Base-by-base conservation (phyloP, 2,888 invertebrate genomes). In the Halocaridina rubra region DNA sequence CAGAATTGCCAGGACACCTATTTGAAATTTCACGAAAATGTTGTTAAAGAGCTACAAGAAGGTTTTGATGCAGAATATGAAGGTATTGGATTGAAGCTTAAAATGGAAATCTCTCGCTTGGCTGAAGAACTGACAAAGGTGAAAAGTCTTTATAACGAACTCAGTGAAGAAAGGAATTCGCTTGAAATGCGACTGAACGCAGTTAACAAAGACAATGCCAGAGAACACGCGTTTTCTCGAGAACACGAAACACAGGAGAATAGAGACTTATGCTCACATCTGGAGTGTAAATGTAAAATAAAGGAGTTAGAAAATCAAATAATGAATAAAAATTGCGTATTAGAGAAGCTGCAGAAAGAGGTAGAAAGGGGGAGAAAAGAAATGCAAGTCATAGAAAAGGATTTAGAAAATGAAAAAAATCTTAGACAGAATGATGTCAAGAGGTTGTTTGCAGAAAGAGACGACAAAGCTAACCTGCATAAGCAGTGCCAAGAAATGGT, bases 1-100 rank as follows among this genome's bases (percentile, higher is more conserved):
- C 77, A 84, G 39, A 64, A 33, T 64, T 84, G 74, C 67, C 57
- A 80, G 46, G 46, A 57, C 24, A 84, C 80, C 0, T 86, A 84
- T 24, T 53, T 84, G 5, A 77, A 81, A 53, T 86, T 86, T 59
- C 86, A 86, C 33, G 84, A 86, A 59, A 74, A 84, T 8, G 84
- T 84, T n/a, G 74, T 86, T 33, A 67, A 53, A 16, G 78, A 84
- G 64, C 67, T 84, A 19, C 64, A 81, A 39, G 67, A 10, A 8
- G 78, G 80, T 10, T 64, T 77, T 27, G 64, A 77, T 24, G 32
- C 69, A 16, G 74, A 85, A 13, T 85, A 85, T 57, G 80, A 85
- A 61, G 69, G 32, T 16, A 85, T 80, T 64, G 61, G 72, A 3
- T n/a, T 22, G 2, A 57, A 72, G n/a, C 46, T 86, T 27, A 84